Conservation (phyloP, 2,797 vertebrate species). For the Mormyrus proboscirostris region DNA sequence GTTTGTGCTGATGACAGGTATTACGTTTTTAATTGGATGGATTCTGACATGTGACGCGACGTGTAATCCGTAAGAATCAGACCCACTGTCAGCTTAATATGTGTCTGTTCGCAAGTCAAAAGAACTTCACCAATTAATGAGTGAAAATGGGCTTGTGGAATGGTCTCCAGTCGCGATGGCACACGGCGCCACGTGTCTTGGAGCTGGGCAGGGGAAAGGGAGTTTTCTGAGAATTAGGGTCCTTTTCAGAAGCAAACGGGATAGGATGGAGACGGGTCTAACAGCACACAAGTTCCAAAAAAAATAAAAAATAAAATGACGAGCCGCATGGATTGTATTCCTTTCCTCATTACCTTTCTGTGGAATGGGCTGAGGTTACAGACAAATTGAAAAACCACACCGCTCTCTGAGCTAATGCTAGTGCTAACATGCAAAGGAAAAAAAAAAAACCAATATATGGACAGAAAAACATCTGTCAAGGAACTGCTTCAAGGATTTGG, state of each 20-base stretch:
- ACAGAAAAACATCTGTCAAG: neutral
- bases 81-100: neutral
- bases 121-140: conserved; percentile 10
- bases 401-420: neutral
- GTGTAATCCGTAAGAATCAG: neutral
- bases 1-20: conserved; percentile 10
- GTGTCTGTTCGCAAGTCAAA: neutral
- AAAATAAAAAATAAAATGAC: neutral
- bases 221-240: neutral
- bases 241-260: neutral
- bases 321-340: neutral
- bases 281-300: neutral
- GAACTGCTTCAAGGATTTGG: neutral
- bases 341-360: neutral
- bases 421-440: neutral
- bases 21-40: conserved; percentile 15
- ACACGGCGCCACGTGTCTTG: neutral
- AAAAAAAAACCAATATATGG: neutral
- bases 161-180: neutral
- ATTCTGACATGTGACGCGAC: neutral
- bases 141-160: conserved; percentile 10
- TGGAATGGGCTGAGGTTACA: neutral
- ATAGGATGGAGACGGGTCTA: neutral
- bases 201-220: neutral
- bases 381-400: neutral